Evolutionary conservation across 2,113 vertebrate genomes (phyloP).

Genomic region (Syrrhaptes paradoxus): DNA sequence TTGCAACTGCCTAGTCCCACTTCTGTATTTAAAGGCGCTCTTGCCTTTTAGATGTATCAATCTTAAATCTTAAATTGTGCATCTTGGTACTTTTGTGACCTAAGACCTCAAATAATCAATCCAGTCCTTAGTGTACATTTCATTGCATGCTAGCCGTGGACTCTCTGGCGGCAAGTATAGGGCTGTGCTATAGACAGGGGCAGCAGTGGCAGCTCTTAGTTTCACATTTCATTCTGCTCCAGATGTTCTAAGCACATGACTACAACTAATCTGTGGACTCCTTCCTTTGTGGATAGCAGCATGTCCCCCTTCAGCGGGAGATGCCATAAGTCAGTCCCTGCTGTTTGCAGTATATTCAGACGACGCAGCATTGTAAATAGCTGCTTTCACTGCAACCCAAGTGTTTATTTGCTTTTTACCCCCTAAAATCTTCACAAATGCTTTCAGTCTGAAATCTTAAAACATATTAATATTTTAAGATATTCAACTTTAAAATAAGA

Average conservation of each 20-base stretch:
- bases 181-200: not conserved
- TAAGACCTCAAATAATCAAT: not conserved
- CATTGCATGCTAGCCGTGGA: not conserved
- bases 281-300: not conserved
- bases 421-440: not conserved
- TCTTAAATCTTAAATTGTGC: not conserved
- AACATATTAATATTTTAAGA: not conserved
- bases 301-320: not conserved
- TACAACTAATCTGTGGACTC: not conserved
- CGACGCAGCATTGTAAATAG: not conserved
- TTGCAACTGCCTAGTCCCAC: not conserved
- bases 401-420: not conserved
- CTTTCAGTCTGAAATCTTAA: not conserved
- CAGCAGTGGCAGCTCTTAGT: not conserved
- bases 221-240: not conserved
- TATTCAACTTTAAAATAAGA: not conserved
- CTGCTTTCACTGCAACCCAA: not conserved
- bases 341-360: not conserved
- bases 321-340: not conserved
- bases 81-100: not conserved
- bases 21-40: not conserved
- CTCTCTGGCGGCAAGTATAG: not conserved
- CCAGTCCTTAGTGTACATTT: not conserved
- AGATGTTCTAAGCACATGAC: not conserved
- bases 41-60: not conserved